These are phyloP conservation scores for Numenius phaeopus DNA, from an alignment of 2,797 vertebrate genomes.

Conservation along the genomic window DNA sequence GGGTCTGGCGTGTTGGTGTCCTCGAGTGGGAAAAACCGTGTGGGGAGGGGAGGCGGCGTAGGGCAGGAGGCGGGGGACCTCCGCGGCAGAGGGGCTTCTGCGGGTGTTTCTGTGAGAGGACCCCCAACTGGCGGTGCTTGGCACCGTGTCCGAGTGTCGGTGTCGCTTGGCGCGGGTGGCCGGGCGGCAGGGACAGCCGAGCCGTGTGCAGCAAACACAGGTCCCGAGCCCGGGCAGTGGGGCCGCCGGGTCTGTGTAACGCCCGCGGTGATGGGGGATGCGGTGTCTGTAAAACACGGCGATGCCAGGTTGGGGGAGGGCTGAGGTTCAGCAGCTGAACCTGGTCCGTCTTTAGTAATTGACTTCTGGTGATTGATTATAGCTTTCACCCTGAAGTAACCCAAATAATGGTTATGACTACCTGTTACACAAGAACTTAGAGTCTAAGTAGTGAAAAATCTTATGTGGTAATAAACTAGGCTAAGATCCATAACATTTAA, in stretches of 20 bases:
- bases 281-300: too few relatives aligned
- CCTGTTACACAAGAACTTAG: neutral
- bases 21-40: accelerated
- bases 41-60: neutral
- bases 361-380: neutral
- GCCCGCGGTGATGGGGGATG: neutral
- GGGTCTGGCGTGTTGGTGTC: neutral
- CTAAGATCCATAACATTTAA: neutral
- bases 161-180: neutral
- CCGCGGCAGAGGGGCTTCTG: accelerated
- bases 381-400: neutral
- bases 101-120: neutral
- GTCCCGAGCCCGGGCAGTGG: accelerated
- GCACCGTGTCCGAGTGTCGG: accelerated
- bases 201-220: accelerated
- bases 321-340: neutral
- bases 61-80: neutral
- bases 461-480: neutral
- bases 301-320: neutral
- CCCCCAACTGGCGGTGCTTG: neutral
- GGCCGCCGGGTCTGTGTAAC: accelerated
- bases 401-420: neutral
- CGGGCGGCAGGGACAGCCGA: accelerated
- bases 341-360: neutral
- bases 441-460: neutral